Evolutionary conservation across 1,140 invertebrate species (phyloP), one percentile per base, ranked within the genome.

Genomic region (Drosophila watanabei): DNA sequence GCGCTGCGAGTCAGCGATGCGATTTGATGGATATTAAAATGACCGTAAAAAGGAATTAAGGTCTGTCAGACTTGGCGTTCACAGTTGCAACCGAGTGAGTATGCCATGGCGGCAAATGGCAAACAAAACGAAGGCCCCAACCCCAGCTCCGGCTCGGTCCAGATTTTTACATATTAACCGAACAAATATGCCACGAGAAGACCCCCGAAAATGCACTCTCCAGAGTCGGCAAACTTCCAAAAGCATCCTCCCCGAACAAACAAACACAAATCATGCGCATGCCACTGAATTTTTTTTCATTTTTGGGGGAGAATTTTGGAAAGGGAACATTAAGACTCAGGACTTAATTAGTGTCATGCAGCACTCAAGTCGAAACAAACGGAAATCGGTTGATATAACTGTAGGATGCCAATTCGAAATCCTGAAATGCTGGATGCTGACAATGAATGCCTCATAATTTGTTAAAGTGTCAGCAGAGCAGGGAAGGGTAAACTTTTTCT

Each of bases 21-120:
- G 87, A 91, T 90, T 90, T 90, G 87, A 86, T 91, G 87, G 85
- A 91, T 91, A 92, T 92, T 92, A 92, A 92, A 92, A 92, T 92
- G 89, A 92, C 89, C 89, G 89, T 92, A 92, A 92, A 91, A 92
- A 92, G 89, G 89, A 92, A 92, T 92, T 92, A 92, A 89, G 89
- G 89, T 92, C 89, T 91, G 80, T 66, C 80, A 89, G 84, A 91
- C 84, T 91, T 84, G 76, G 68, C 79, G 79, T 82, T 87, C 82
- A 52, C 60, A 86, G 82, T 90, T 91, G 88, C 83, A 88, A 91
- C 71, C 84, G 83, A 88, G 57, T 91, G 83, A 84, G 75, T 87
- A 77, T 79, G 80, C 64, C 49, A 18, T 52, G 79, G 69, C 75
- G 75, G 75, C 75, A 77, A 77, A 77, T 77, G 73, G 54, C 57